Conservation (phyloP, 2,888 invertebrate genomes). For the Tenthredo mesomela region DNA sequence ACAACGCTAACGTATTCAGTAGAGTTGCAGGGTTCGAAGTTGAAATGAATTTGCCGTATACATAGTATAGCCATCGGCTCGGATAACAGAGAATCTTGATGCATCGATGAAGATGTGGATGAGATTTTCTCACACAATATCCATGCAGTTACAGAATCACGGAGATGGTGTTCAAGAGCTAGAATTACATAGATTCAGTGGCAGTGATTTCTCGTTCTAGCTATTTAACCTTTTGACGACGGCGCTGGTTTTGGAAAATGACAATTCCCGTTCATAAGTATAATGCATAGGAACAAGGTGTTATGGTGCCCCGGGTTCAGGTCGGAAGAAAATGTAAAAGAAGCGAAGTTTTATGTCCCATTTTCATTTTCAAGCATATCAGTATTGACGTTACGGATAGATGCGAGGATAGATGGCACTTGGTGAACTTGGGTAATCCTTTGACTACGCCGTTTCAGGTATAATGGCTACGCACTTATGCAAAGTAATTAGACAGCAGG, state of each 20-base stretch:
- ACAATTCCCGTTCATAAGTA: background rate
- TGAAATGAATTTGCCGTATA: background rate
- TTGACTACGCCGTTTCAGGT: background rate
- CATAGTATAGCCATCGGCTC: too few relatives aligned
- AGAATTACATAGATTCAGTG: background rate
- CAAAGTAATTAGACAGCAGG: background rate
- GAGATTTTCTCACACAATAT: background rate
- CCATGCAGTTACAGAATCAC: background rate
- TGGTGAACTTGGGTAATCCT: background rate
- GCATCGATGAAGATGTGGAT: background rate
- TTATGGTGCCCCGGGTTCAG: too few relatives aligned
- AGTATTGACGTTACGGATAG: background rate
- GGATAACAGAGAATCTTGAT: background rate
- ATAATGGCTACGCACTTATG: background rate
- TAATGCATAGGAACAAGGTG: background rate
- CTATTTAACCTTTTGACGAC: background rate
- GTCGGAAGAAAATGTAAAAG: background rate
- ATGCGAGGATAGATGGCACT: background rate
- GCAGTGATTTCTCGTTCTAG: background rate
- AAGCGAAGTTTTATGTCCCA: background rate
- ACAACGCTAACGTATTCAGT: background rate
- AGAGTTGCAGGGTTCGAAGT: background rate
- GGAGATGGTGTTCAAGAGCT: background rate
- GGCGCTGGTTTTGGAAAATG: background rate
- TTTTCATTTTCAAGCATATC: background rate